Base-by-base conservation (phyloP, 2,888 invertebrate species). In the Minunthozetes semirufus region DNA sequence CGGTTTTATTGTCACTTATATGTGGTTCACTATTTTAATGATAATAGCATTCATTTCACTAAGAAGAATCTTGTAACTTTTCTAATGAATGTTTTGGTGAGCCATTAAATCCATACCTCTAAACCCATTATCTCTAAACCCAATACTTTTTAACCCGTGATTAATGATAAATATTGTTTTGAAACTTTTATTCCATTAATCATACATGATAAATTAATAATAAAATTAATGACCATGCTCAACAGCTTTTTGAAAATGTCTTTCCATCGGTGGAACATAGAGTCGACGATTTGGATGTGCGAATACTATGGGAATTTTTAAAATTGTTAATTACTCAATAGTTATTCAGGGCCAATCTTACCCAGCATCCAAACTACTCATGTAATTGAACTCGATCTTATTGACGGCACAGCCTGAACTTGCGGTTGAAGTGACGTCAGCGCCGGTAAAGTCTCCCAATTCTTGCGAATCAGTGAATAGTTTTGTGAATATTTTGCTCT, bases 1-100 rank as follows among this genome's bases (percentile, higher is more conserved):
- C 74, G 93, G 93, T 0, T 89, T 91, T 82, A 84, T 92, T 2
- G 88, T 91, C 1, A 90, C 90, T 0, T 83, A 87, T 0, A 82
- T 88, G 6, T 94, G 94, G 94, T 92, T 92, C 27, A 83, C 88
- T 0, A 83, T 92, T 88, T 1, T 82, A 75, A 77, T 81, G 0
- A 76, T 83, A 19, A 80, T 81, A 8, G 81, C 79, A 33, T 8
- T 33, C 8, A 33, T 33, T 33, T 33, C 8, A 5, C 33, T 33
- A 3, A 33, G 8, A 33, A 33, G 33, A 33, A 33, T n/a, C n/a
- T n/a, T n/a, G n/a, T n/a, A n/a, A n/a, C n/a, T n/a, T n/a, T n/a
- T n/a, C n/a, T n/a, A n/a, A n/a, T n/a, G n/a, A n/a, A n/a, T n/a
- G n/a, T n/a, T n/a, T n/a, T n/a, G n/a, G n/a, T n/a, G n/a, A n/a